Evolutionary conservation across 2,113 vertebrate species (phyloP).

Genomic region (Steatornis caripensis): DNA sequence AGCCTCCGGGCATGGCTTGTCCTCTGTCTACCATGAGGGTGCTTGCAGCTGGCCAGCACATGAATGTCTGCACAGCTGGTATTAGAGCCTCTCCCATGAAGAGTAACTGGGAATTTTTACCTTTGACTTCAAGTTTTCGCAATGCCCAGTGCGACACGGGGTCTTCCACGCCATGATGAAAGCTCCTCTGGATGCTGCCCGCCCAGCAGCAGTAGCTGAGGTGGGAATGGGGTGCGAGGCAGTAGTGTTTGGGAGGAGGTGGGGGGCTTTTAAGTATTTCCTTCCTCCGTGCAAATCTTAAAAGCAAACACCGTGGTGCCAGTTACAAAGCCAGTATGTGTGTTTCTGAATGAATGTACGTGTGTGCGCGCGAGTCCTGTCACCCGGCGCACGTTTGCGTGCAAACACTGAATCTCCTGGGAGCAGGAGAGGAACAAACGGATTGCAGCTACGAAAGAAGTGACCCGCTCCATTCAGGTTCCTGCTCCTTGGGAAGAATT

Average conservation of each 20-base stretch:
- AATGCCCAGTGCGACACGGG: neutral
- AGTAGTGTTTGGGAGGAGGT: neutral
- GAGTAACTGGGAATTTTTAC: neutral
- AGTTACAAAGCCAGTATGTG: neutral
- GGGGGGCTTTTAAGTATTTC: neutral
- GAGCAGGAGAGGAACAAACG: neutral
- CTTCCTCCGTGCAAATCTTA: neutral
- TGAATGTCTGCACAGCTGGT: neutral
- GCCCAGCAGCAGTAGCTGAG: neutral
- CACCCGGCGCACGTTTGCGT: accelerated
- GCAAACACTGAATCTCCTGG: neutral
- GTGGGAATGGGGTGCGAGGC: accelerated
- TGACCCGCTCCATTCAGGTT: accelerated
- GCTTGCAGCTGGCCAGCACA: neutral
- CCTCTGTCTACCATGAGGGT: neutral
- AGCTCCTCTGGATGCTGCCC: neutral
- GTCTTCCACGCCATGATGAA: neutral
- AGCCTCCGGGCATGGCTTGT: neutral
- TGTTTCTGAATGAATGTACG: neutral
- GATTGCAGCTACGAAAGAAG: neutral
- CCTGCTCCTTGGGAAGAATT: neutral
- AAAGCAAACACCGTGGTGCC: neutral
- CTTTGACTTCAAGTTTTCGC: neutral
- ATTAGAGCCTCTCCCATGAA: neutral
- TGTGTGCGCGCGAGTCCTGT: neutral